Conservation (phyloP, 2,888 invertebrate genomes). For the Augochlorella aurata region DNA sequence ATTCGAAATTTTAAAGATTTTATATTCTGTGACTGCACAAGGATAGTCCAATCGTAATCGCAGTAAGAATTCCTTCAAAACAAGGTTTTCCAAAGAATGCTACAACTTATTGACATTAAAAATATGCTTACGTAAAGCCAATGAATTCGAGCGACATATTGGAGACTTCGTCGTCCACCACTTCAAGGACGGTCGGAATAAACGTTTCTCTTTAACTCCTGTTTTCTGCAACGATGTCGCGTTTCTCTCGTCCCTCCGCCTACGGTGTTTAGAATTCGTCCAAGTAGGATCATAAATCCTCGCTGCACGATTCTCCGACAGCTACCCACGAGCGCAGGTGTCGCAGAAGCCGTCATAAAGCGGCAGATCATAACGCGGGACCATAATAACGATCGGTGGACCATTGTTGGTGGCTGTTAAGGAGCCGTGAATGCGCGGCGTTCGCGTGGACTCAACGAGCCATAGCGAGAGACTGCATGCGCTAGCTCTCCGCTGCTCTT, state of each 20-base stretch:
- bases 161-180: not conserved
- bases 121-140: not conserved
- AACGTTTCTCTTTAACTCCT: not conserved
- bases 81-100: no score
- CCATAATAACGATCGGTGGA: conserved; percentile 67
- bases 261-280: conserved; percentile 2
- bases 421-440: conserved; percentile 72
- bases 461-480: conserved; percentile 71
- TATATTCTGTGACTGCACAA: no score
- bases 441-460: conserved; percentile 76
- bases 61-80: no score
- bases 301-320: not conserved
- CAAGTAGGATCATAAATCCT: conserved; percentile 1
- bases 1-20: no score
- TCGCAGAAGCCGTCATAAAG: conserved; percentile 44
- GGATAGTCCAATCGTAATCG: no score
- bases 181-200: not conserved
- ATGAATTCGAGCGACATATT: not conserved
- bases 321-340: conserved; percentile 33
- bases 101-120: no score
- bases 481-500: conserved; percentile 54
- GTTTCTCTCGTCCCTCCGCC: not conserved
- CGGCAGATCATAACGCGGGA: conserved; percentile 63
- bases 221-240: not conserved
- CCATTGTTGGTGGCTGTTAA: conserved; percentile 68